These are phyloP conservation scores for Sylvia borin DNA, from an alignment of 2,797 vertebrate species.

Conservation along the genomic window DNA sequence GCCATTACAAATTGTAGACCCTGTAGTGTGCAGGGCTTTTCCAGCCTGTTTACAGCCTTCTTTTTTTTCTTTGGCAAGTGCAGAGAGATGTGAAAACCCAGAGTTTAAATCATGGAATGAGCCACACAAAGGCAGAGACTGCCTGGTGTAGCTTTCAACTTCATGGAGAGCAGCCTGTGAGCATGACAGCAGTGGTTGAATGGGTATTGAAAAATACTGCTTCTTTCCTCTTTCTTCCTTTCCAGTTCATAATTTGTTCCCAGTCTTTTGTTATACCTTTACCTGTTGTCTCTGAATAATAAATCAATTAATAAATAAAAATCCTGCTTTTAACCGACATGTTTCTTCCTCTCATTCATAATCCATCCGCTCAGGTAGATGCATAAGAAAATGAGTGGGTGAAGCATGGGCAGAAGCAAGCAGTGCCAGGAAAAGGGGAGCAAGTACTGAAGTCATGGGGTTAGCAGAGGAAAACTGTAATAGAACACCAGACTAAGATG, in stretches of 20 bases:
- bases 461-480: not conserved
- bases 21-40: not conserved
- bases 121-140: not conserved
- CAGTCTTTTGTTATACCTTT: not conserved
- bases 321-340: accelerated
- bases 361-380: not conserved
- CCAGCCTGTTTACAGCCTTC: not conserved
- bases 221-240: not conserved
- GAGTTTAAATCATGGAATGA: not conserved
- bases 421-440: not conserved
- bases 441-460: not conserved
- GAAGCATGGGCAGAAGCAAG: not conserved
- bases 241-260: not conserved
- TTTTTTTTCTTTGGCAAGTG: not conserved
- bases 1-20: slow-evolving; percentile 29
- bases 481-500: not conserved
- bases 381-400: not conserved
- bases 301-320: not conserved
- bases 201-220: not conserved
- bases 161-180: not conserved
- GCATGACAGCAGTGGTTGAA: accelerated
- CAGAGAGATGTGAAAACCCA: not conserved
- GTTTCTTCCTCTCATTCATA: not conserved
- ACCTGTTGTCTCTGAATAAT: not conserved
- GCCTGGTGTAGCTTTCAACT: not conserved